A percentile compares a stretch with the other conserved stretches of the same genome.
Conservation (phyloP, 2,797 vertebrate species). For the Sandelia bainsii region DNA sequence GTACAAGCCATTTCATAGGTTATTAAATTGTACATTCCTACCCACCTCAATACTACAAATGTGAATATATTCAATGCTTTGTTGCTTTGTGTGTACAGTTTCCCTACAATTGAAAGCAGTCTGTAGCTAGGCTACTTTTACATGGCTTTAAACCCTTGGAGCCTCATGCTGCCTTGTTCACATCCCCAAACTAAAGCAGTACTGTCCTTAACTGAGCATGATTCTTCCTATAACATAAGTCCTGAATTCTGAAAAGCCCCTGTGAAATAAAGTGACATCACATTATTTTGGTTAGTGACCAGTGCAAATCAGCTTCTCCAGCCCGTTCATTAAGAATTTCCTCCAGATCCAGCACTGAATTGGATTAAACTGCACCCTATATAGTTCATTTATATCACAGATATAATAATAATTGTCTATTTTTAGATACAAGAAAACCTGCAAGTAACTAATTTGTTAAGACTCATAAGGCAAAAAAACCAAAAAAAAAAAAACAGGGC, state of each 20-base stretch:
- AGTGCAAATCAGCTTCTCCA: slow-evolving; percentile 71
- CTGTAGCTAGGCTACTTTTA: slow-evolving; percentile 32
- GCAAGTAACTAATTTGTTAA: slow-evolving; percentile 11
- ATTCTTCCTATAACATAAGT: slow-evolving; percentile 26
- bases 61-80: slow-evolving; percentile 44
- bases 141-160: slow-evolving; percentile 61
- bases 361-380: slow-evolving; percentile 42
- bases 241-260: slow-evolving; percentile 65
- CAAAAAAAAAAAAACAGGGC: slow-evolving; percentile 2
- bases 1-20: slow-evolving; percentile 82
- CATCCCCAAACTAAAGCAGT: slow-evolving; percentile 8
- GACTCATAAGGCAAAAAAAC: neutral
- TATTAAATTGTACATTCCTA: slow-evolving; percentile 74
- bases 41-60: slow-evolving; percentile 35
- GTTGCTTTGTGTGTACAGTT: slow-evolving; percentile 53
- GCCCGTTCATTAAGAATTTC: slow-evolving; percentile 27
- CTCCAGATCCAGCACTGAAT: slow-evolving; percentile 43
- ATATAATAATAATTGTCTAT: slow-evolving; percentile 46
- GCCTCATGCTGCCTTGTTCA: slow-evolving; percentile 15
- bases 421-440: slow-evolving; percentile 37
- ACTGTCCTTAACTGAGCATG: slow-evolving; percentile 24
- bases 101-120: slow-evolving; percentile 27
- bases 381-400: slow-evolving; percentile 43
- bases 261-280: slow-evolving; percentile 76
- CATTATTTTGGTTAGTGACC: slow-evolving; percentile 77